phyloP scores from a whole-genome alignment of 2,888 invertebrate species.

The Xestia ashworthii region DNA sequence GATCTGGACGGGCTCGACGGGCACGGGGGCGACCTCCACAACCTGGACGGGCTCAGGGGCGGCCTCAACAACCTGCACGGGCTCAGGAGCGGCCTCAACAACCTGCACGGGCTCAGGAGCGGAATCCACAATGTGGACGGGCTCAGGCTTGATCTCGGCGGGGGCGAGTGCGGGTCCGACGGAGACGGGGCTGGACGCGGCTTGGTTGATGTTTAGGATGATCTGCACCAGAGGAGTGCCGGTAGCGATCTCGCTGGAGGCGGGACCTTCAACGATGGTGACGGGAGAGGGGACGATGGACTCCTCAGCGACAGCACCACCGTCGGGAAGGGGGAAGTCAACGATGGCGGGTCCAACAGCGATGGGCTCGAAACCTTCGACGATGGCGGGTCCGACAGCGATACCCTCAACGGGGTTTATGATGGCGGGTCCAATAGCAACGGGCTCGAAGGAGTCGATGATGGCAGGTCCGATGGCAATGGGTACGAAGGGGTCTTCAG shows the following conservation, averaged over 20 bases:
- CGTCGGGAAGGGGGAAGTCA: conserved; percentile 32
- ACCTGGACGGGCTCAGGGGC: conserved; percentile 41
- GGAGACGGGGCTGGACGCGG: conserved; percentile 45
- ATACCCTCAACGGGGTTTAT: conserved; percentile 72
- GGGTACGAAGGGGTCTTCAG: conserved; percentile 38
- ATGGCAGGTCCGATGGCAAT: conserved; percentile 66
- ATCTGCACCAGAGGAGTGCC: conserved; percentile 71
- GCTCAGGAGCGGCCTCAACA: conserved; percentile 38
- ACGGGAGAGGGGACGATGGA: conserved; percentile 41
- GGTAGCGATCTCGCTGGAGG: conserved; percentile 32
- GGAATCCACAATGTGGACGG: conserved; percentile 47
- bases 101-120: conserved; percentile 40
- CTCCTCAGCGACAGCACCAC: conserved; percentile 11
- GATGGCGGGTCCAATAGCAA: conserved; percentile 39
- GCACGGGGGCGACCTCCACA: conserved; percentile 44
- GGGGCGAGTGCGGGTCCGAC: conserved; percentile 43
- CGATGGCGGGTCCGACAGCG: conserved; percentile 67
- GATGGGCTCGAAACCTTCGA: conserved; percentile 35
- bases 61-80: conserved; percentile 31
- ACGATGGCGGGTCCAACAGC: conserved; percentile 60
- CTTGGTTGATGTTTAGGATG: conserved; percentile 72
- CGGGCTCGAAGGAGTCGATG: conserved; percentile 68
- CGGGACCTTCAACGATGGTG: conserved; percentile 30
- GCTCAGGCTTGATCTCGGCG: conserved; percentile 43
- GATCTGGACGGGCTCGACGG: conserved; percentile 40